phyloP scores from a whole-genome alignment of 2,797 vertebrate species.

The Xenopus petersii region DNA sequence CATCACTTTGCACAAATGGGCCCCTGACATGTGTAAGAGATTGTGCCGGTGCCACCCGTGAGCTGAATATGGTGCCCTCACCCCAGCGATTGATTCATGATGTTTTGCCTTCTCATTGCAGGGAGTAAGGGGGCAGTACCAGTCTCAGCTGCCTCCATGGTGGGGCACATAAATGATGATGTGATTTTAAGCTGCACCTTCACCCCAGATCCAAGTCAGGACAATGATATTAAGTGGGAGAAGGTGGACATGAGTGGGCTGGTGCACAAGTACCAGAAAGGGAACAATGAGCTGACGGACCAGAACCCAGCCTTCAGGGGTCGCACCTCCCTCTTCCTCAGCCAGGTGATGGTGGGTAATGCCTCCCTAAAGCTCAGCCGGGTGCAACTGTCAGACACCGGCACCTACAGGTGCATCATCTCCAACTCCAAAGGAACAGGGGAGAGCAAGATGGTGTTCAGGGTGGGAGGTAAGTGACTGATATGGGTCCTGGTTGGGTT shows the following conservation, averaged over 20 bases:
- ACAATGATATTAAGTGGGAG: constrained; percentile 68
- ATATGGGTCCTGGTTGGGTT: too few relatives aligned
- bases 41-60: too few relatives aligned
- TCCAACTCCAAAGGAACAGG: constrained; percentile 58
- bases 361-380: constrained; percentile 70
- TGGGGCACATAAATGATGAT: constrained; percentile 13
- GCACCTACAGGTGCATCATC: constrained; percentile 67
- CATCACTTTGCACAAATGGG: too few relatives aligned
- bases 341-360: constrained; percentile 60
- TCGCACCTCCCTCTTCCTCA: constrained; percentile 57
- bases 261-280: constrained; percentile 70
- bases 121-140: too few relatives aligned
- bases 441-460: constrained; percentile 56
- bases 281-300: constrained; percentile 58
- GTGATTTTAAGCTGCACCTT: constrained; percentile 62
- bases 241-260: constrained; percentile 62
- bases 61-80: too few relatives aligned
- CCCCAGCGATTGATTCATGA: too few relatives aligned
- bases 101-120: too few relatives aligned
- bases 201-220: constrained; percentile 47
- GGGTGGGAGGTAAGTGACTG: constrained; percentile 65
- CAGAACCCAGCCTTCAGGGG: constrained; percentile 68
- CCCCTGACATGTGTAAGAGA: too few relatives aligned
- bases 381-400: constrained; percentile 58
- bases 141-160: too few relatives aligned